Percentiles rank a stretch among this genome's conserved stretches.
Conservation (phyloP, 2,888 invertebrate species). For the Harpalus rufipes region DNA sequence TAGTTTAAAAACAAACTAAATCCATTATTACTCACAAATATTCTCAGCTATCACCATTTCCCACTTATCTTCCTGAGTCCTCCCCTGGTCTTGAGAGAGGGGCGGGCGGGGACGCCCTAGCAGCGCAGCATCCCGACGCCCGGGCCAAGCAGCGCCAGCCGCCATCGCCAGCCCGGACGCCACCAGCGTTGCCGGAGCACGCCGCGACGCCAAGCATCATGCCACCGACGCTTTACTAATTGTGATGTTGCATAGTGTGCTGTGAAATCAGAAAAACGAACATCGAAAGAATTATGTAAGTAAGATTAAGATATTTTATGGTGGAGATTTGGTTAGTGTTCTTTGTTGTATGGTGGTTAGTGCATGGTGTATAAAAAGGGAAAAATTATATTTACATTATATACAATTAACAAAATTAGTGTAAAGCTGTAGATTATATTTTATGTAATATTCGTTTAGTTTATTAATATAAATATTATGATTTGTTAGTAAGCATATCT, state of each 20-base stretch:
- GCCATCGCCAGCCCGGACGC: slow-evolving; percentile 43
- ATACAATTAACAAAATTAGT: background rate
- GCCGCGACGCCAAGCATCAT: background rate
- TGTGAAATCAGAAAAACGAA: background rate
- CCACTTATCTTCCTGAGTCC: slow-evolving; percentile 25
- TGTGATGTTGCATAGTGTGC: slow-evolving; percentile 8
- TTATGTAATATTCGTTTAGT: no score
- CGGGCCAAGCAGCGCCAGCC: slow-evolving; percentile 69
- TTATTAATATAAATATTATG: no score
- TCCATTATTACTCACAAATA: no score
- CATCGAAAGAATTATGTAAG: background rate
- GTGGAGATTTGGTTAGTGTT: background rate
- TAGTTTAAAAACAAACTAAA: no score
- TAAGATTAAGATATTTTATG: background rate
- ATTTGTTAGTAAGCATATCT: no score
- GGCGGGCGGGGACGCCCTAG: slow-evolving; percentile 69
- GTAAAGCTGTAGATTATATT: no score
- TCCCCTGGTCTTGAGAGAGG: slow-evolving; percentile 70
- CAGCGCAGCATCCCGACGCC: slow-evolving; percentile 76
- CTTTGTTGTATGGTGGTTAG: background rate
- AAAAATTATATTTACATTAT: no score
- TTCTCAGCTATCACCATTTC: no score
- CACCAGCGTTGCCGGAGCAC: slow-evolving; percentile 13
- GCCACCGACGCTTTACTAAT: background rate
- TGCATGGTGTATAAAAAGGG: no score